Evolutionary conservation across 1,140 invertebrate genomes (phyloP).

Genomic region (Campoletis sonorensis): DNA sequence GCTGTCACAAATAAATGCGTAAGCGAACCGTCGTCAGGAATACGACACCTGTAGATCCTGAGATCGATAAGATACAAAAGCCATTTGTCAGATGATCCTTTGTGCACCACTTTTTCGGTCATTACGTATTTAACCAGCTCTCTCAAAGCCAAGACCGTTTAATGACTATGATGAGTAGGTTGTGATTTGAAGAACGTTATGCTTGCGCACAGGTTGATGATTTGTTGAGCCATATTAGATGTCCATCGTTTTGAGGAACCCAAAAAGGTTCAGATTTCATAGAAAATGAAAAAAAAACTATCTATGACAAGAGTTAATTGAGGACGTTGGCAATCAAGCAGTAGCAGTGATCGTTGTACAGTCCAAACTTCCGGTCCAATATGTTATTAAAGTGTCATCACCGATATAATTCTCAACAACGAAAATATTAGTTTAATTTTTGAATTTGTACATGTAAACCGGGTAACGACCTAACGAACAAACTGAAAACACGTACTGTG

Average conservation of each 20-base stretch:
- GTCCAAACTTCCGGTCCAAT: background rate
- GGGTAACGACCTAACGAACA: slow-evolving; percentile 63
- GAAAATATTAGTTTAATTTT: slow-evolving; percentile 8
- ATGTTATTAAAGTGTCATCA: background rate
- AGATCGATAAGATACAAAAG: background rate
- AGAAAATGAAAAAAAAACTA: background rate
- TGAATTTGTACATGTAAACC: slow-evolving; percentile 55
- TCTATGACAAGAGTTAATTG: background rate
- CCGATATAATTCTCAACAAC: background rate
- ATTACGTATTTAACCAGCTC: background rate
- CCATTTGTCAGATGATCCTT: background rate
- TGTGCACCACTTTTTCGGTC: background rate
- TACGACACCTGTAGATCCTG: background rate
- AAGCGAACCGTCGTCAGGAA: background rate
- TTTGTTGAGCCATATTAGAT: background rate
- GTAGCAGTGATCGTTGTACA: background rate
- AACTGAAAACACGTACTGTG: slow-evolving; percentile 26
- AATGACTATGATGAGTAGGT: background rate
- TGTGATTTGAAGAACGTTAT: background rate
- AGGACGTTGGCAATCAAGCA: slow-evolving; percentile 14
- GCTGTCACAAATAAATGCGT: too few species aligned
- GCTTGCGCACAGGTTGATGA: background rate
- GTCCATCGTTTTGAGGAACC: background rate
- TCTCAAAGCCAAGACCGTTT: background rate
- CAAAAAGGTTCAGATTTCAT: background rate